Conservation (phyloP, 2,113 vertebrate genomes). For the Speoplatyrhinus poulsoni region DNA sequence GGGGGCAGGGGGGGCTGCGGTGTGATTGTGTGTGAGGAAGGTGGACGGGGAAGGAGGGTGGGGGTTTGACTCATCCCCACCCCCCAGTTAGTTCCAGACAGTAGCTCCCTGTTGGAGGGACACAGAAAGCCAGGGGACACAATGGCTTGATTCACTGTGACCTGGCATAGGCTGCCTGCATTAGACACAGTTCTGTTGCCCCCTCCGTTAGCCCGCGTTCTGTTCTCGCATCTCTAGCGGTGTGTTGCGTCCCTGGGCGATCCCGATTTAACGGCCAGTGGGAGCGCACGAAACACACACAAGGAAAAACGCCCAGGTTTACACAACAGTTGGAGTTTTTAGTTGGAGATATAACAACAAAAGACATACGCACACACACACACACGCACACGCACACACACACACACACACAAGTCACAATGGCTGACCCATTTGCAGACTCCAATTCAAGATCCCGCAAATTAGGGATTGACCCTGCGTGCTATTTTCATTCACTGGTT, state of each 20-base stretch:
- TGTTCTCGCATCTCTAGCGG: constrained; percentile 26
- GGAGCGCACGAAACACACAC: constrained; percentile 18
- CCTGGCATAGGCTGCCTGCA: constrained; percentile 55
- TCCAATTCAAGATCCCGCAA: neutral
- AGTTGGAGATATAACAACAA: constrained; percentile 4
- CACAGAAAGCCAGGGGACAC: constrained; percentile 34
- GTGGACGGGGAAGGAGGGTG: neutral
- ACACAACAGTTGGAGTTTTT: too few relatives aligned
- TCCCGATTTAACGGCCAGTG: constrained; percentile 37
- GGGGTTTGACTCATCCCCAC: constrained; percentile 53
- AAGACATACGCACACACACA: too few relatives aligned
- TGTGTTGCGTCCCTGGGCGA: constrained; percentile 3
- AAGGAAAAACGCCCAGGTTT: constrained; percentile 14
- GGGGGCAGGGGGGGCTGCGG: too few relatives aligned
- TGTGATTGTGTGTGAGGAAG: too few relatives aligned
- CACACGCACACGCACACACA: too few relatives aligned
- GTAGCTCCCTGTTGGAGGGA: constrained; percentile 63
- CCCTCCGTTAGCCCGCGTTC: constrained; percentile 35
- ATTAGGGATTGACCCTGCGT: constrained; percentile 12
- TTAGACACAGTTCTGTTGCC: constrained; percentile 64
- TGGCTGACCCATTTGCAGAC: neutral
- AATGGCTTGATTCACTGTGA: constrained; percentile 62
- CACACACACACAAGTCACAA: neutral
- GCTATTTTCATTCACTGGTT: neutral
- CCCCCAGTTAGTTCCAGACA: constrained; percentile 61